Evolutionary conservation across 2,113 vertebrate species (phyloP).

Genomic region (Crotophaga sulcirostris): DNA sequence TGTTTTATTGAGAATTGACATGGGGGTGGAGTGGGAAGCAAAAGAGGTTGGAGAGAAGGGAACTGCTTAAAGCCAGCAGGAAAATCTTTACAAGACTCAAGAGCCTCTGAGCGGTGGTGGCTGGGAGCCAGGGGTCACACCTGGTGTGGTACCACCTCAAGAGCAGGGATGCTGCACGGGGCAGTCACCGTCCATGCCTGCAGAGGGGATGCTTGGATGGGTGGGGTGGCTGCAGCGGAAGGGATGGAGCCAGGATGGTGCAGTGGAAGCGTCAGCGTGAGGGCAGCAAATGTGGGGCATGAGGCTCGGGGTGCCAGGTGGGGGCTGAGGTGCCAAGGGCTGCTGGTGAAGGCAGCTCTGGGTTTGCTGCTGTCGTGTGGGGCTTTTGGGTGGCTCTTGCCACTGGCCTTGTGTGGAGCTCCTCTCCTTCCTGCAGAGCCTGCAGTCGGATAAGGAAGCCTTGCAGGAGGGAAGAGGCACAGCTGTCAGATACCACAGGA

Average conservation of each 20-base stretch:
- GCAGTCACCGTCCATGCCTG: background rate
- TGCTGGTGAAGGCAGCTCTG: background rate
- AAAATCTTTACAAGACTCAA: background rate
- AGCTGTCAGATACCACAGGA: slow-evolving; percentile 86
- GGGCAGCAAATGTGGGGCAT: background rate
- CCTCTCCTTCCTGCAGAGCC: slow-evolving; percentile 78
- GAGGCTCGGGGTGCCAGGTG: background rate
- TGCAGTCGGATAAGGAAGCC: slow-evolving; percentile 93
- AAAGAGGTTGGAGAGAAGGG: background rate
- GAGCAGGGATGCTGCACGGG: background rate
- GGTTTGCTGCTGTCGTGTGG: background rate
- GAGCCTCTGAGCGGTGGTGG: background rate
- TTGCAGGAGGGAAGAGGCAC: slow-evolving; percentile 87
- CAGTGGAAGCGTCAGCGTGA: background rate
- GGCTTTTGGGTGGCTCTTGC: background rate
- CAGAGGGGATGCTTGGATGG: background rate
- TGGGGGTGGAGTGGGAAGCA: background rate
- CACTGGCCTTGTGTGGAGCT: background rate
- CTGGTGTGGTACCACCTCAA: background rate
- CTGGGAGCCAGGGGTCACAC: background rate
- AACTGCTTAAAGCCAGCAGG: background rate
- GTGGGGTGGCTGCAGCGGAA: background rate
- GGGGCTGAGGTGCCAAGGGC: fast-evolving
- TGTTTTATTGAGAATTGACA: slow-evolving; percentile 21
- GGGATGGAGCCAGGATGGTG: background rate